Percentiles rank a stretch among this genome's conserved stretches.
These are phyloP conservation scores for Sycobia sp. DNA, from an alignment of 1,140 invertebrate genomes.

Conservation along the genomic window DNA sequence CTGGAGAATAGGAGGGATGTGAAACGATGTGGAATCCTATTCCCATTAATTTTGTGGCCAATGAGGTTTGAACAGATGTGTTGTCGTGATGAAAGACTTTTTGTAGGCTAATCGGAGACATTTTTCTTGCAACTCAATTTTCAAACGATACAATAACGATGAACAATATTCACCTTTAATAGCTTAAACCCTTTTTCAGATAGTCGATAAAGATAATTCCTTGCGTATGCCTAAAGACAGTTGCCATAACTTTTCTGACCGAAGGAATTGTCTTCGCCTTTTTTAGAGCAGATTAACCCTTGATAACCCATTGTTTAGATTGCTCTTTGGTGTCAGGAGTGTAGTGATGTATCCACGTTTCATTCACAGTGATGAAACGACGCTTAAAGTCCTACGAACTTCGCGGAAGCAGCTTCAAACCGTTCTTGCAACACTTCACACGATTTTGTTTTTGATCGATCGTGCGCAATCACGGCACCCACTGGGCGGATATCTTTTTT, in stretches of 20 bases:
- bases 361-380: conserved; percentile 24
- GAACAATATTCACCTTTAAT: conserved; percentile 50
- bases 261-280: conserved; percentile 41
- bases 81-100: background rate
- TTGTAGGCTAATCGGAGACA: background rate
- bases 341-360: conserved; percentile 32
- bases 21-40: background rate
- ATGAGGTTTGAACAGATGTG: background rate
- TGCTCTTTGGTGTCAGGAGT: conserved; percentile 29
- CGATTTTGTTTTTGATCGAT: too few relatives aligned
- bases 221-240: conserved; percentile 51
- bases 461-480: too few relatives aligned
- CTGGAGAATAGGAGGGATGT: background rate
- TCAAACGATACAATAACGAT: too few relatives aligned
- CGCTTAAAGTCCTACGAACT: background rate
- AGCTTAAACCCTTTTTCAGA: conserved; percentile 57
- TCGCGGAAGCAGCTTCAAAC: too few relatives aligned
- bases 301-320: conserved; percentile 33
- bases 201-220: conserved; percentile 56
- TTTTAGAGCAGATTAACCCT: conserved; percentile 34
- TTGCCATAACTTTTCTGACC: conserved; percentile 47
- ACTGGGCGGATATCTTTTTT: too few relatives aligned
- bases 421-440: too few relatives aligned
- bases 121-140: conserved; percentile 1
- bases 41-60: background rate